Conservation (phyloP, 2,888 invertebrate genomes). For the Pandemis corylana region DNA sequence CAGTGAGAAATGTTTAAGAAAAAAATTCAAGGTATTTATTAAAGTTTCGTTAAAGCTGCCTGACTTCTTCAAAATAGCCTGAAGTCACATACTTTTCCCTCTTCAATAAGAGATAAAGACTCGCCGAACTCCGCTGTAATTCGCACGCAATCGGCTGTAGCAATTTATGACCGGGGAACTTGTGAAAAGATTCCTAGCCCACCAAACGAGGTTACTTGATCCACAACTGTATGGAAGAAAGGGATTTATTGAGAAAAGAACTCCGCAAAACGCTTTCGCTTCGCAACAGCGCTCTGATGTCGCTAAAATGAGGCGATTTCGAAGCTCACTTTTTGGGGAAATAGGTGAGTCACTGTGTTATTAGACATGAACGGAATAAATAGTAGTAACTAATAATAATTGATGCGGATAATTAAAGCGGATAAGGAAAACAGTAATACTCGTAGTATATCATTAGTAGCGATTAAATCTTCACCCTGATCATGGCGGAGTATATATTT, state of each 20-base stretch:
- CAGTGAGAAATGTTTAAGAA: too few species aligned
- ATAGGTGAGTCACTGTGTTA: conserved; percentile 16
- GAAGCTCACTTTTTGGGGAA: conserved; percentile 1
- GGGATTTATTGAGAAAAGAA: conserved; percentile 49
- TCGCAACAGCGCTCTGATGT: conserved; percentile 21
- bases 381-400: conserved; percentile 16
- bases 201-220: conserved; percentile 55
- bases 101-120: conserved; percentile 54
- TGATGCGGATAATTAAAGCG: conserved; percentile 17
- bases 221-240: conserved; percentile 54
- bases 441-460: conserved; percentile 19
- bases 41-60: not conserved
- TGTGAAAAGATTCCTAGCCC: conserved; percentile 56
- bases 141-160: conserved; percentile 67
- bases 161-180: conserved; percentile 69
- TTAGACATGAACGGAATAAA: not conserved
- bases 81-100: conserved; percentile 40
- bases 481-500: conserved; percentile 20
- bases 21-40: too few species aligned
- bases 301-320: conserved; percentile 16
- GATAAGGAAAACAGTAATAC: conserved; percentile 31
- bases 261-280: conserved; percentile 24
- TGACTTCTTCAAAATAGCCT: conserved; percentile 2
- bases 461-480: conserved; percentile 25
- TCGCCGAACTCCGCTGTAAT: conserved; percentile 65